Evolutionary conservation across 2,797 vertebrate genomes (phyloP).

Genomic region (Dendrocincla fuliginosa): DNA sequence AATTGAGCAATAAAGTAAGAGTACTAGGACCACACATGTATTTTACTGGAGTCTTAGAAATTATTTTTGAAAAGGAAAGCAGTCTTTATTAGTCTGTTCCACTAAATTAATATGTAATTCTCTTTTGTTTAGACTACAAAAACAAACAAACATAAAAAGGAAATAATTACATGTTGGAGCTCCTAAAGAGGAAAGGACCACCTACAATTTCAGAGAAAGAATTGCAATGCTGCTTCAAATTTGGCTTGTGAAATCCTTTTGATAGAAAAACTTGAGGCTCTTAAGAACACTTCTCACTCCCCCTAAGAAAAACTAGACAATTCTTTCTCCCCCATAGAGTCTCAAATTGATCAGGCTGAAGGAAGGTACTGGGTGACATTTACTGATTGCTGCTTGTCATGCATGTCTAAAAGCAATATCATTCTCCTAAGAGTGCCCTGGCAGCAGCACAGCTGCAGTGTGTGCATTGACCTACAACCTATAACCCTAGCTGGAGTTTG

Average conservation of each 20-base stretch:
- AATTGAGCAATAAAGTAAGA: slow-evolving; percentile 37
- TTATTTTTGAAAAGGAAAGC: not conserved
- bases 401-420: not conserved
- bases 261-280: not conserved
- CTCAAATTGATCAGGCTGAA: not conserved
- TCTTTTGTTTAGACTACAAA: not conserved
- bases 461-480: not conserved
- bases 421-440: not conserved
- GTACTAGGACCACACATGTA: slow-evolving; percentile 5
- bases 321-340: not conserved
- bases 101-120: slow-evolving; percentile 1
- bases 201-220: slow-evolving; percentile 22
- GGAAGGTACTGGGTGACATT: not conserved
- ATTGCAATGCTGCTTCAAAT: not conserved
- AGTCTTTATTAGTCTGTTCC: not conserved
- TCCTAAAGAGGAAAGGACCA: slow-evolving; percentile 13
- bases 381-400: not conserved
- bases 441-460: not conserved
- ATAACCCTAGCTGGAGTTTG: not conserved
- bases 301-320: not conserved
- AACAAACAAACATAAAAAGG: not conserved
- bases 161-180: not conserved
- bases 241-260: slow-evolving; percentile 7
- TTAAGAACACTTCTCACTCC: not conserved
- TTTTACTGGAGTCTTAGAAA: not conserved